Percentiles rank a stretch among this genome's conserved stretches.
Evolutionary conservation across 2,797 vertebrate genomes (phyloP).

Genomic region (Notolabrus celidotus): DNA sequence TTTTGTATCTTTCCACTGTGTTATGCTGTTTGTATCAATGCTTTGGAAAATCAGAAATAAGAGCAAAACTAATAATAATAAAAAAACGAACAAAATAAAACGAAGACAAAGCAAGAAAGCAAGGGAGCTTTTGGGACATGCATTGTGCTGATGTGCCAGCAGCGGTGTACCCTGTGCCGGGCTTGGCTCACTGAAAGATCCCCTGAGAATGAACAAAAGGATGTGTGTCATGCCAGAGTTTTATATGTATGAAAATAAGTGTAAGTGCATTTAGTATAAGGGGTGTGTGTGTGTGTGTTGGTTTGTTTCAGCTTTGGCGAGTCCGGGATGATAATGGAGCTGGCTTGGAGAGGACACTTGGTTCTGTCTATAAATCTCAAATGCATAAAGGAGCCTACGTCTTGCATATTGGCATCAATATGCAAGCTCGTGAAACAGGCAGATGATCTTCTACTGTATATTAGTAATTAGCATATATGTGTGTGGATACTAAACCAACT

Average conservation of each 20-base stretch:
- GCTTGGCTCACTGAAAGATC: slow-evolving; percentile 82
- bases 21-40: slow-evolving; percentile 65
- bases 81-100: slow-evolving; percentile 12
- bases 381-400: slow-evolving; percentile 28
- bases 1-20: slow-evolving; percentile 33
- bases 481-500: slow-evolving; percentile 37
- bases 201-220: slow-evolving; percentile 84
- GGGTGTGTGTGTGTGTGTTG: slow-evolving; percentile 35
- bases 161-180: slow-evolving; percentile 75
- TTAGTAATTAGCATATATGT: slow-evolving; percentile 18
- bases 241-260: slow-evolving; percentile 46
- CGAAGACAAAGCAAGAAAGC: slow-evolving; percentile 26
- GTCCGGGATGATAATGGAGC: slow-evolving; percentile 43
- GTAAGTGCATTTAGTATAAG: slow-evolving; percentile 62
- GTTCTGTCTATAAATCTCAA: slow-evolving; percentile 33
- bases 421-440: slow-evolving; percentile 44
- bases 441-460: slow-evolving; percentile 20
- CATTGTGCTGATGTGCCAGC: slow-evolving; percentile 83
- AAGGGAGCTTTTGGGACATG: slow-evolving; percentile 66
- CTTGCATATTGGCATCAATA: slow-evolving; percentile 70
- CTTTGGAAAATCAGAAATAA: slow-evolving; percentile 64
- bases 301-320: slow-evolving; percentile 69
- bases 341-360: slow-evolving; percentile 53
- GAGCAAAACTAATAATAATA: not conserved
- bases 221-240: slow-evolving; percentile 57